phyloP scores from a whole-genome alignment of 2,113 vertebrate species.

The Burhinus bistriatus region DNA sequence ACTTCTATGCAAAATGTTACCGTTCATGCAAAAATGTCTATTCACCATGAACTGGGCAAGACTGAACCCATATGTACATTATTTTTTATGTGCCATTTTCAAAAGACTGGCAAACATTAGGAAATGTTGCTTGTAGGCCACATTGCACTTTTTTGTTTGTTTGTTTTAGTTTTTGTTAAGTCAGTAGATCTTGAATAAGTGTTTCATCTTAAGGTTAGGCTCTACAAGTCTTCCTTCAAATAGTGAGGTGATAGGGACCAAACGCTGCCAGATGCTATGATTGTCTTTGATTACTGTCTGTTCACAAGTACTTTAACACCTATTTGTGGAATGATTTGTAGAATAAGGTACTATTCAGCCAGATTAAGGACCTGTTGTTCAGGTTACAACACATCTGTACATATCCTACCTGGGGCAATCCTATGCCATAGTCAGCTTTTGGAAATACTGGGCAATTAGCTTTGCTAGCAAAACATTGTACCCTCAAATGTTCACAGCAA shows the following conservation, averaged over 20 bases:
- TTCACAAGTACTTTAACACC: neutral
- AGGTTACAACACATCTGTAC: neutral
- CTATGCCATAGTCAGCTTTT: neutral
- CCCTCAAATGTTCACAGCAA: neutral
- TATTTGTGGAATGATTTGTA: neutral
- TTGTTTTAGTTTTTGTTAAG: neutral
- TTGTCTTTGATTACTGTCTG: neutral
- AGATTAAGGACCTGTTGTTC: neutral
- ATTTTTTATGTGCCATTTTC: neutral
- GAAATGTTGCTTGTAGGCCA: neutral
- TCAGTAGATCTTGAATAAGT: neutral
- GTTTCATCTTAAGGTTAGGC: neutral
- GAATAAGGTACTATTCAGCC: neutral
- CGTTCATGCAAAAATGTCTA: accelerated
- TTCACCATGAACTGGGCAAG: no score
- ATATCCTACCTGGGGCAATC: neutral
- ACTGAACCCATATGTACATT: accelerated
- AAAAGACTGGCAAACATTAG: neutral
- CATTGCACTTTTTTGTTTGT: neutral
- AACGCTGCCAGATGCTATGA: neutral
- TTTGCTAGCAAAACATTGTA: neutral
- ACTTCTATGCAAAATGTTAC: neutral
- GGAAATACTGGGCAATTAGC: neutral
- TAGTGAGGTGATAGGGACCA: neutral
- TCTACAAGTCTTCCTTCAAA: neutral